Percentiles rank a stretch among this genome's conserved stretches.
phyloP scores from a whole-genome alignment of 2,113 vertebrate genomes.

The Atherinomorus stipes region DNA sequence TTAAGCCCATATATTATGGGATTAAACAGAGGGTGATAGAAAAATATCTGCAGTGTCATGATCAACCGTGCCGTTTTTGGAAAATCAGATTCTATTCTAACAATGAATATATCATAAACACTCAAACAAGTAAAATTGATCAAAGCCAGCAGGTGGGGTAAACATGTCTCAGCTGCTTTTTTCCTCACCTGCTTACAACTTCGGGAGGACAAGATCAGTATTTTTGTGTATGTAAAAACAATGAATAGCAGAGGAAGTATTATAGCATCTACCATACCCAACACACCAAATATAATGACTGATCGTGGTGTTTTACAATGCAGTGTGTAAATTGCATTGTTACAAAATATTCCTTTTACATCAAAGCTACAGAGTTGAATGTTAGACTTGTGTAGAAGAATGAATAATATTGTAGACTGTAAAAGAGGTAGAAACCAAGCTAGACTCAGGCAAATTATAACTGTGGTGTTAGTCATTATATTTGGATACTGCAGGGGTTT shows the following conservation, averaged over 20 bases:
- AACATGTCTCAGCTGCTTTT: conserved; percentile 34
- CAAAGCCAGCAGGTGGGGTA: conserved; percentile 45
- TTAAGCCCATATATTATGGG: conserved; percentile 24
- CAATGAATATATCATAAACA: neutral
- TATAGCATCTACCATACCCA: fast-evolving
- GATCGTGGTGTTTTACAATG: neutral
- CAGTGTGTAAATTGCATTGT: conserved; percentile 14
- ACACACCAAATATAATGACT: fast-evolving
- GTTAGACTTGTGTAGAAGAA: neutral
- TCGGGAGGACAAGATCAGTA: neutral
- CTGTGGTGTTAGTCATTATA: conserved; percentile 27
- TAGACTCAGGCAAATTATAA: neutral
- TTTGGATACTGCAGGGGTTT: conserved; percentile 14
- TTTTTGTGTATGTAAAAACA: conserved; percentile 23
- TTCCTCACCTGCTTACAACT: conserved; percentile 11
- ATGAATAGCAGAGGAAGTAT: neutral
- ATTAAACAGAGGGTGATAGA: conserved; percentile 31
- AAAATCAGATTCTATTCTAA: neutral
- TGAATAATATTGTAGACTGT: neutral
- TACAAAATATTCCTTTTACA: conserved; percentile 42
- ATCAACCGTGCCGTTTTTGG: conserved; percentile 9
- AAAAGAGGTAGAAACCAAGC: conserved; percentile 32
- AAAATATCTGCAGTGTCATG: conserved; percentile 22
- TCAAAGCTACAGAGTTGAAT: neutral
- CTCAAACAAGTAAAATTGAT: neutral